Evolutionary conservation across 2,888 invertebrate species (phyloP), one percentile per base, ranked within the genome.

Genomic region (Nezara viridula): DNA sequence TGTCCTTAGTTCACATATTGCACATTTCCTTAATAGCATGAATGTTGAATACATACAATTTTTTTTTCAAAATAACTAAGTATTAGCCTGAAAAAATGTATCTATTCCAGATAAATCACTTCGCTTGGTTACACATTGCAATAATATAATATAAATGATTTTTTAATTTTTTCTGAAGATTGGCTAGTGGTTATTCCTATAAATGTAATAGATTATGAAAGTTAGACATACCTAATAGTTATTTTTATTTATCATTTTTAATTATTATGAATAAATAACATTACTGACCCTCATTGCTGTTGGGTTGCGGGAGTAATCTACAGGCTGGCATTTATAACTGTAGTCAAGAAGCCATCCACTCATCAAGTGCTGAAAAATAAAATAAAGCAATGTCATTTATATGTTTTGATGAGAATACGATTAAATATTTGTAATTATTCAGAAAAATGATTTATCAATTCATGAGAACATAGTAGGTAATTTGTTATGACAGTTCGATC

Each of bases 301-400:
- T 1, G 94, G 96, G 92, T 96, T 96, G 92, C 95, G 95, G 49
- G 98, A 97, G 93, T 98, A 98, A 93, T 98, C 98, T 47, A 98
- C 98, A 0, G 98, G 98, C 93, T 98, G 97, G 92, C 98, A 98
- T 91, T 96, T 95, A 91, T 96, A 95, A 92, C 97, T 98, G 94
- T 98, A 98, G 92, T 97, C 97, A 91, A 95, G 95, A 92, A 98
- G 95, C 98, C 98, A 98, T 88, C 98, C 98, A 49, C 97, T 96
- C 95, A 96, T 96, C 92, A 98, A 93, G 93, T 97, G 97, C 97
- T 98, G 94, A n/a, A 94, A 94, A 92, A 92, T 92, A 37, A 89
- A 55, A 89, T 52, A 86, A n/a, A n/a, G n/a, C 16, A 19, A 50
- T 50, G 16, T 50, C 19, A 50, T 14, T 49, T 55, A n/a, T n/a